Percentiles rank a stretch among this genome's conserved stretches.
Conservation (phyloP, 2,797 vertebrate genomes). For the Danio kyathit region DNA sequence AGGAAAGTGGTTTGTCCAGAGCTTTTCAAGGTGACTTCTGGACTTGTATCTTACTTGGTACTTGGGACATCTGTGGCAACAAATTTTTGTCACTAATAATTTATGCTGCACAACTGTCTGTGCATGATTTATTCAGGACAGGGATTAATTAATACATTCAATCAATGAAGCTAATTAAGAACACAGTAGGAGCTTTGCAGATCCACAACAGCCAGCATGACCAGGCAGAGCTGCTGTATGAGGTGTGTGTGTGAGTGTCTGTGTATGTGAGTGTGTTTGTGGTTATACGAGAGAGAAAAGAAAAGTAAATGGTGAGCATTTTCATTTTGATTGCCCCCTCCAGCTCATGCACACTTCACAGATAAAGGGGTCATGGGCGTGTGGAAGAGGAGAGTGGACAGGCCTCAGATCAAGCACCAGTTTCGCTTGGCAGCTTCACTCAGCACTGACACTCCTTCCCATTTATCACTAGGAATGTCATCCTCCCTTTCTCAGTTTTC, state of each 20-base stretch:
- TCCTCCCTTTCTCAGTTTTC: slow-evolving; percentile 28
- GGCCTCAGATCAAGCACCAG: slow-evolving; percentile 50
- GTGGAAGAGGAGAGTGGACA: slow-evolving; percentile 22
- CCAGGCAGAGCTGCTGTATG: slow-evolving; percentile 37
- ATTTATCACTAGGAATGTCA: slow-evolving; percentile 62
- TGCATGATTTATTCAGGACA: slow-evolving; percentile 64
- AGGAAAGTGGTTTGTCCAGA: neutral
- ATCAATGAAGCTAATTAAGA: slow-evolving; percentile 68
- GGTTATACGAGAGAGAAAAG: neutral
- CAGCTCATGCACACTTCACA: slow-evolving; percentile 27
- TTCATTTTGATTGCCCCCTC: slow-evolving; percentile 14
- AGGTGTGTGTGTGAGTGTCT: slow-evolving; percentile 27
- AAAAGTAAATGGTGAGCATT: slow-evolving; percentile 20
- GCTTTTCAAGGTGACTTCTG: slow-evolving; percentile 58
- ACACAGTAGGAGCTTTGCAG: slow-evolving; percentile 58
- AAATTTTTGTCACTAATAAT: slow-evolving; percentile 56
- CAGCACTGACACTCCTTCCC: slow-evolving; percentile 57
- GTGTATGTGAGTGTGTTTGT: slow-evolving; percentile 12
- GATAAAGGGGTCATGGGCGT: slow-evolving; percentile 41
- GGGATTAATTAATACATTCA: slow-evolving; percentile 65
- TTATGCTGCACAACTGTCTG: slow-evolving; percentile 56
- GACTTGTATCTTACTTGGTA: slow-evolving; percentile 39
- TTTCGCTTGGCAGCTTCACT: slow-evolving; percentile 51
- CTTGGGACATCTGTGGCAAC: slow-evolving; percentile 44
- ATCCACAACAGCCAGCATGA: slow-evolving; percentile 48